Conservation (phyloP, 2,888 invertebrate species). For the Sarcophaga rosellei region DNA sequence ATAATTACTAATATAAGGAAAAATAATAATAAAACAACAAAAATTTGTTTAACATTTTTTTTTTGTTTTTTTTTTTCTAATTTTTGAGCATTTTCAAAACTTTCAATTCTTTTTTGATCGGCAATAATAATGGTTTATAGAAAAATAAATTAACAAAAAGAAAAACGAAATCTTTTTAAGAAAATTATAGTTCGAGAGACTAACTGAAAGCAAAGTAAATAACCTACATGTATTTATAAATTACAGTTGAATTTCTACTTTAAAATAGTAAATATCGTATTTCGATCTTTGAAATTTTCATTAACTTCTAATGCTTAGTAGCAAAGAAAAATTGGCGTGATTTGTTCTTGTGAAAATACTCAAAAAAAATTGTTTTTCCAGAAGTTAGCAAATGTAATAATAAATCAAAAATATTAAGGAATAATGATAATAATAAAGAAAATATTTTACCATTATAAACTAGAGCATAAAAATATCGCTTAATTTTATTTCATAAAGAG, state of each 20-base stretch:
- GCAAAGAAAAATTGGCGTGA: background rate
- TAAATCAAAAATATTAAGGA: conserved; percentile 34
- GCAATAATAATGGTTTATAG: conserved; percentile 28
- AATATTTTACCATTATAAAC: conserved; percentile 63
- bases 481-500: conserved; percentile 62
- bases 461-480: conserved; percentile 68
- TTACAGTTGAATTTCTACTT: background rate
- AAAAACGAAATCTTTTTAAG: background rate
- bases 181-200: background rate
- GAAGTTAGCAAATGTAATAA: conserved; percentile 39
- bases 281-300: background rate
- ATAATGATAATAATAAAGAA: conserved; percentile 50
- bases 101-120: conserved; percentile 32
- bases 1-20: conserved; percentile 26
- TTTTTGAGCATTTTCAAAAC: conserved; percentile 64
- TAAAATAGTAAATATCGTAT: background rate
- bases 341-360: conserved; percentile 66
- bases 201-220: conserved; percentile 13
- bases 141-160: conserved; percentile 39
- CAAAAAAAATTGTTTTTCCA: conserved; percentile 37
- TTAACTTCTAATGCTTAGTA: too few relatives aligned
- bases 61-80: conserved; percentile 12
- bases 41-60: conserved; percentile 32
- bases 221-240: background rate
- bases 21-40: conserved; percentile 52